Percentiles rank a stretch among this genome's conserved stretches.
Conservation (phyloP, 2,113 vertebrate species). For the Chaenocephalus aceratus region DNA sequence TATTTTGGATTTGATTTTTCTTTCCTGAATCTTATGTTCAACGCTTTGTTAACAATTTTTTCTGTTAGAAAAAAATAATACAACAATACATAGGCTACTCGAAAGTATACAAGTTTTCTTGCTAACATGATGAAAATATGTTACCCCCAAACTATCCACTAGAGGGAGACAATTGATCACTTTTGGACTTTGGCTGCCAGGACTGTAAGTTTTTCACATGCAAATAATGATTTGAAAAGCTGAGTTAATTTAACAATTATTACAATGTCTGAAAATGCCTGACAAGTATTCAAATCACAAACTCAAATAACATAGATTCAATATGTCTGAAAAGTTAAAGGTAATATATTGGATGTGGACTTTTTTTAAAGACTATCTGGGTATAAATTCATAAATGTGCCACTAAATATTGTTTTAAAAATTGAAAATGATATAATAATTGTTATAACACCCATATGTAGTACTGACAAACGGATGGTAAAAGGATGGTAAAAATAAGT, state of each 20-base stretch:
- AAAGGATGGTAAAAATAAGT: not conserved
- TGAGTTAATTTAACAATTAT: not conserved
- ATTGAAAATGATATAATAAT: not conserved
- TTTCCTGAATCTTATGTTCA: not conserved
- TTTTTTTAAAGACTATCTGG: no score
- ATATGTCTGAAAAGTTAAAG: not conserved
- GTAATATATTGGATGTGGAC: not conserved
- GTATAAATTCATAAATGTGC: no score
- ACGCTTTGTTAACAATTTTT: fast-evolving
- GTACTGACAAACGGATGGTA: not conserved
- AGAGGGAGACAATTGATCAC: conserved; percentile 73
- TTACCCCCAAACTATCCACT: conserved; percentile 30
- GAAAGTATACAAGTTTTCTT: not conserved
- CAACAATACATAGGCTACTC: no score
- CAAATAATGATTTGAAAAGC: not conserved
- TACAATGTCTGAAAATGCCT: not conserved
- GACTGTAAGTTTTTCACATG: not conserved
- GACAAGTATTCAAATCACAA: not conserved
- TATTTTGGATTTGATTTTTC: not conserved
- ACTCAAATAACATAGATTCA: not conserved
- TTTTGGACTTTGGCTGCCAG: not conserved
- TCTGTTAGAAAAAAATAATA: not conserved
- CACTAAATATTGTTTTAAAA: no score
- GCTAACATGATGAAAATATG: not conserved
- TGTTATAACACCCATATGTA: not conserved